Conservation (phyloP, 2,113 vertebrate species). For the Ictidomys tridecemlineatus region DNA sequence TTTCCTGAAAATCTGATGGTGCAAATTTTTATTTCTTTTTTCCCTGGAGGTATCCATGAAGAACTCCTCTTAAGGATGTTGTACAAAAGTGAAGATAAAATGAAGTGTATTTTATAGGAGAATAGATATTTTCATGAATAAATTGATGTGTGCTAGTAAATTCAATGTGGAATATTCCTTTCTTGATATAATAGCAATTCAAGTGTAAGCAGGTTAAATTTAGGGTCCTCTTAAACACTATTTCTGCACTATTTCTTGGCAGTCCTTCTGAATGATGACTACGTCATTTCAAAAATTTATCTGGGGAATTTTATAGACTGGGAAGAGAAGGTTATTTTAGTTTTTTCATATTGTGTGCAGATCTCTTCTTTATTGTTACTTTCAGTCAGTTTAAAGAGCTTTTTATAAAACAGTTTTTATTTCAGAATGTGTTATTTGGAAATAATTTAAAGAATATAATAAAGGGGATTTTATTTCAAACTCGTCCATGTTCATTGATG, state of each 20-base stretch:
- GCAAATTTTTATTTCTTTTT: not conserved
- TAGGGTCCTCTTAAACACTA: conserved; percentile 61
- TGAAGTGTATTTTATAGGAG: conserved; percentile 41
- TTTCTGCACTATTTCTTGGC: not conserved
- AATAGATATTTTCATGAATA: conserved; percentile 60
- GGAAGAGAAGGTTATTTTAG: conserved; percentile 60
- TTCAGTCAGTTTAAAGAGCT: conserved; percentile 35
- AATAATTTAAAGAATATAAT: conserved; percentile 18
- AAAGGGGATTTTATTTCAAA: not conserved
- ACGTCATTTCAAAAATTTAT: conserved; percentile 63
- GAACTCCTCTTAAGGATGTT: not conserved
- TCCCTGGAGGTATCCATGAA: not conserved
- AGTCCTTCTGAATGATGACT: conserved; percentile 62
- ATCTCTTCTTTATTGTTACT: conserved; percentile 69
- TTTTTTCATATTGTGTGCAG: not conserved
- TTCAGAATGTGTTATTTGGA: conserved; percentile 10
- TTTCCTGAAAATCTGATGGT: conserved; percentile 10
- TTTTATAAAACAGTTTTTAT: conserved; percentile 35
- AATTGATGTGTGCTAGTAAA: conserved; percentile 72
- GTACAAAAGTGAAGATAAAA: conserved; percentile 53
- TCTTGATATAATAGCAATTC: conserved; percentile 67
- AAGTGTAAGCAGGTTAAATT: conserved; percentile 69
- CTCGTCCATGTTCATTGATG: not conserved
- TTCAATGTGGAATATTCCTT: conserved; percentile 54
- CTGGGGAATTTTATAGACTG: conserved; percentile 62